Evolutionary conservation across 2,113 vertebrate genomes (phyloP).

Genomic region (Dinomys branickii): DNA sequence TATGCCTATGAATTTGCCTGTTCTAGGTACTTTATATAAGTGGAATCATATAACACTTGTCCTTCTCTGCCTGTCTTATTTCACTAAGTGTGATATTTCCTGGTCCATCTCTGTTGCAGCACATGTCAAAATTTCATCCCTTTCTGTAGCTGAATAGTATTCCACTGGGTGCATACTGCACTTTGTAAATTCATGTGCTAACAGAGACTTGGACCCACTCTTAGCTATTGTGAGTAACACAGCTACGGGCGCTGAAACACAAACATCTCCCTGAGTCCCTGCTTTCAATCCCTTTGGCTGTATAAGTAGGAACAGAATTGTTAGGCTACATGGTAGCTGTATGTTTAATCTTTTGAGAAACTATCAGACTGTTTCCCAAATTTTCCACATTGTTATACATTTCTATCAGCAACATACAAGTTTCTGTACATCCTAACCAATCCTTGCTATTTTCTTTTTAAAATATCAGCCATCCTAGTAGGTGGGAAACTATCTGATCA

Average conservation of each 20-base stretch:
- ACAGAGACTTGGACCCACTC: neutral
- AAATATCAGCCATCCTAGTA: neutral
- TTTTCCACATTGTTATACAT: neutral
- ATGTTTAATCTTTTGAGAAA: neutral
- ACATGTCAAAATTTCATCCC: neutral
- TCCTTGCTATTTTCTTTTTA: neutral
- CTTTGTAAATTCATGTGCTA: neutral
- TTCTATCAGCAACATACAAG: neutral
- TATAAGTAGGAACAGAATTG: neutral
- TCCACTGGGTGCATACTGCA: neutral
- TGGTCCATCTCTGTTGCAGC: neutral
- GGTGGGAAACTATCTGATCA: neutral
- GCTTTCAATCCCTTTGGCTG: neutral
- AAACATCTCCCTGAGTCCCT: neutral
- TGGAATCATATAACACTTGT: neutral
- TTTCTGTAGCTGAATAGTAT: neutral
- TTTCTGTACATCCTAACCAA: neutral
- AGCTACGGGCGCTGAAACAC: neutral
- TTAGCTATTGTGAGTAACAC: neutral
- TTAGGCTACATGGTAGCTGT: neutral
- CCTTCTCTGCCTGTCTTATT: neutral
- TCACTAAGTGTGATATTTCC: slow-evolving; percentile 2
- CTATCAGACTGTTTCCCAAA: neutral
- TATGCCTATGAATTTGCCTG: neutral
- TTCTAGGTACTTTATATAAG: neutral